Evolutionary conservation across 2,888 invertebrate genomes (phyloP).

Genomic region (Periphyllus acericola): DNA sequence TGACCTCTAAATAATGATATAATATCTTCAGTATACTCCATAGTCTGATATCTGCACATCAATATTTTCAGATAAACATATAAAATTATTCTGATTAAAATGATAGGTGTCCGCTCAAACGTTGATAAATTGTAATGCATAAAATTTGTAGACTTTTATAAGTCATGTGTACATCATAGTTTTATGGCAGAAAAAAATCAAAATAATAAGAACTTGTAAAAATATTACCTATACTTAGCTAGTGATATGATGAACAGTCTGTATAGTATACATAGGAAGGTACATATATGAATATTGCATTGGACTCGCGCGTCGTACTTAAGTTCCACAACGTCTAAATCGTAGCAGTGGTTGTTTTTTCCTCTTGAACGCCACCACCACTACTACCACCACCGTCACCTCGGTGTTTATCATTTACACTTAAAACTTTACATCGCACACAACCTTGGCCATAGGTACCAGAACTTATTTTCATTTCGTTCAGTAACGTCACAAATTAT

Average conservation of each 20-base stretch:
- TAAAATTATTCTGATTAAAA: neutral
- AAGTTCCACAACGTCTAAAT: neutral
- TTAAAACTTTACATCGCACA: neutral
- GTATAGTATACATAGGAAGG: neutral
- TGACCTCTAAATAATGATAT: neutral
- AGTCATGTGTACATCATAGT: too few relatives aligned
- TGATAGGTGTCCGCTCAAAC: neutral
- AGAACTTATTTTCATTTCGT: neutral
- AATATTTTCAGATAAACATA: neutral
- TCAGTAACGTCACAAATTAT: neutral
- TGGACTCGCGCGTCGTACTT: slow-evolving; percentile 12
- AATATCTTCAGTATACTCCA: neutral
- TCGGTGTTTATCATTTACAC: slow-evolving; percentile 16
- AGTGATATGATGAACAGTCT: neutral
- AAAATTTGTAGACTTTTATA: too few relatives aligned
- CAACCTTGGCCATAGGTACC: neutral
- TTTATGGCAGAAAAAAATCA: too few relatives aligned
- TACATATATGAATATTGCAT: slow-evolving; percentile 44
- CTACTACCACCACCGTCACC: neutral
- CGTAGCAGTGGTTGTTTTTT: slow-evolving; percentile 4
- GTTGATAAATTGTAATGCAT: neutral
- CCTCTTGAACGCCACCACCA: neutral
- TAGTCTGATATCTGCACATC: neutral
- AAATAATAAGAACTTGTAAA: neutral
- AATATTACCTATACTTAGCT: too few relatives aligned